These are phyloP conservation scores for Pionites leucogaster DNA, from an alignment of 2,113 vertebrate genomes.

Conservation along the genomic window DNA sequence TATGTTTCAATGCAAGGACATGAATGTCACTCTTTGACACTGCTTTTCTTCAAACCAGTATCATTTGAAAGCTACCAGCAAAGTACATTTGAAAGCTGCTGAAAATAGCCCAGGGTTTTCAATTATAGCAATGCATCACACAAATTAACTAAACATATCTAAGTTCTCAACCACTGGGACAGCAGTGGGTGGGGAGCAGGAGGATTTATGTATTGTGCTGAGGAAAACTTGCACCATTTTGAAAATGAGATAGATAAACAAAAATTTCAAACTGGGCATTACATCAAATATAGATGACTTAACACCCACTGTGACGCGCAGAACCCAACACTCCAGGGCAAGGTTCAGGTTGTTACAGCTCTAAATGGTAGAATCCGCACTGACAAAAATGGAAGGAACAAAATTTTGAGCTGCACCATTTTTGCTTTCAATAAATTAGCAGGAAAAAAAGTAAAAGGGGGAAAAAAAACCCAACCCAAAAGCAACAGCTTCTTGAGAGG, in stretches of 20 bases:
- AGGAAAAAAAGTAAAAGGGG: neutral
- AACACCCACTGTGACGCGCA: neutral
- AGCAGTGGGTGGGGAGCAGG: conserved; percentile 9
- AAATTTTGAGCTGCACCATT: neutral
- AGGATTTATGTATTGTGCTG: conserved; percentile 20
- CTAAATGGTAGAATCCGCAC: neutral
- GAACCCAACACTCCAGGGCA: neutral
- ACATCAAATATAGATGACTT: conserved; percentile 27
- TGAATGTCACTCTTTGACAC: neutral
- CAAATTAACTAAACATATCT: conserved; percentile 19
- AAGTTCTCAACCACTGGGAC: neutral
- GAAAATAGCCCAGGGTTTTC: conserved; percentile 51
- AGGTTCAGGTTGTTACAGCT: neutral
- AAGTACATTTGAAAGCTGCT: conserved; percentile 24
- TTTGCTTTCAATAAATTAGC: conserved; percentile 20
- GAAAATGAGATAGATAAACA: conserved; percentile 24
- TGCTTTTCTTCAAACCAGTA: conserved; percentile 8
- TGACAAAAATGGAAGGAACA: conserved; percentile 1
- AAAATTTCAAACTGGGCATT: conserved; percentile 28
- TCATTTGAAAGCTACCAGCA: neutral
- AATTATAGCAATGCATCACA: conserved; percentile 38
- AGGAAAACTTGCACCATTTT: neutral
- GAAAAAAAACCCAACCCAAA: neutral
- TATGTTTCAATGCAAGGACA: neutral
- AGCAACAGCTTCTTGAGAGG: neutral